Conservation (phyloP, 1,140 invertebrate species). For the Sitophilus oryzae region DNA sequence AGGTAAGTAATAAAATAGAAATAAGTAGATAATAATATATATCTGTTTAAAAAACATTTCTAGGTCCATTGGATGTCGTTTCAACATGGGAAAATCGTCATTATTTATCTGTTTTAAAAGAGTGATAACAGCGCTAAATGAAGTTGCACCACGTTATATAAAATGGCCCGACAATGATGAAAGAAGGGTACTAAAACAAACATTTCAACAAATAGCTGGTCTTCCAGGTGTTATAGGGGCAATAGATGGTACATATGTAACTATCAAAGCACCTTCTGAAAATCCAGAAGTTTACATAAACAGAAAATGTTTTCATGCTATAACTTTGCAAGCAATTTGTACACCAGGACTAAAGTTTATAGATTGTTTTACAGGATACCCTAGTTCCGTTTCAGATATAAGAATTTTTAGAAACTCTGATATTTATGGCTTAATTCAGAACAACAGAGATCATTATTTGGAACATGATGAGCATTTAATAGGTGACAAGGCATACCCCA, state of each 20-base stretch:
- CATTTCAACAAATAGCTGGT: conserved; percentile 1
- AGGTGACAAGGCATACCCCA: conserved; percentile 22
- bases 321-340: conserved; percentile 17
- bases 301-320: conserved; percentile 24
- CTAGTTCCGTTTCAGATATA: conserved; percentile 17
- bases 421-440: too few relatives aligned
- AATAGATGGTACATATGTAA: conserved; percentile 27
- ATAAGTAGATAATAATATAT: background rate
- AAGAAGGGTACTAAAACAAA: conserved; percentile 3
- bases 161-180: conserved; percentile 17
- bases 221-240: conserved; percentile 18
- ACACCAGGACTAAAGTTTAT: background rate
- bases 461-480: conserved; percentile 12
- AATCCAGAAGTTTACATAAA: conserved; percentile 25
- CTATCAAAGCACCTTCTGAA: conserved; percentile 24
- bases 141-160: conserved; percentile 11
- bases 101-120: conserved; percentile 12
- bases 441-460: conserved; percentile 12
- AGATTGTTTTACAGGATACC: conserved; percentile 16
- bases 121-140: conserved; percentile 15
- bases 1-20: conserved; percentile 9
- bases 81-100: conserved; percentile 20
- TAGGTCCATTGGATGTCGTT: conserved; percentile 15
- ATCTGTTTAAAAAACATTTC: too few relatives aligned
- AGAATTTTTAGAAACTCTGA: conserved; percentile 25